Evolutionary conservation across 2,797 vertebrate species (phyloP).

Genomic region (Acanthornis magna): DNA sequence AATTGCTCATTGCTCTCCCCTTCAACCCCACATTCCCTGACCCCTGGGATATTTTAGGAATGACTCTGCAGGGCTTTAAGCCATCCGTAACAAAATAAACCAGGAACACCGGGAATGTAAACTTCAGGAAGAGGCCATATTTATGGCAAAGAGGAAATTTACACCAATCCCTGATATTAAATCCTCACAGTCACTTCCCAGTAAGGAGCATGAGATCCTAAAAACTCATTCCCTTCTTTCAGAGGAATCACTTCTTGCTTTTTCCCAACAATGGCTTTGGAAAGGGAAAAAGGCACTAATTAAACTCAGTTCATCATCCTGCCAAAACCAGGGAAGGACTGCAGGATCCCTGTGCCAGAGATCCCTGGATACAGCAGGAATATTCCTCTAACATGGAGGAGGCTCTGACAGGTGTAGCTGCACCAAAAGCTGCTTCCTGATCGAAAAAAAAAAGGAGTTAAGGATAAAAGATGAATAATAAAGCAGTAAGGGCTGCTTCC

Average conservation of each 20-base stretch:
- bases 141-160: not conserved
- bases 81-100: not conserved
- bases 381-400: not conserved
- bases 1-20: too few relatives aligned
- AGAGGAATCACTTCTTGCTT: not conserved
- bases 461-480: not conserved
- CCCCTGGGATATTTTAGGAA: not conserved
- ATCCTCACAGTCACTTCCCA: not conserved
- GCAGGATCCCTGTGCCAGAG: not conserved
- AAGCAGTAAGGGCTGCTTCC: not conserved
- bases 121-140: not conserved
- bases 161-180: too few relatives aligned
- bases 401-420: not conserved
- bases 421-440: not conserved
- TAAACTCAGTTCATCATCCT: not conserved
- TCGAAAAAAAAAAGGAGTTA: not conserved
- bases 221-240: not conserved
- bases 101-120: not conserved
- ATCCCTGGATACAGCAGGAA: not conserved
- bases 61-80: not conserved
- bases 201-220: not conserved
- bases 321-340: fast-evolving
- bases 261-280: not conserved
- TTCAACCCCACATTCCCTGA: fast-evolving
- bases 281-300: not conserved